A percentile compares a stretch with the other conserved stretches of the same genome.
phyloP scores from a whole-genome alignment of 92 coral and sea anemone species.

The Heliopora coerulea region DNA sequence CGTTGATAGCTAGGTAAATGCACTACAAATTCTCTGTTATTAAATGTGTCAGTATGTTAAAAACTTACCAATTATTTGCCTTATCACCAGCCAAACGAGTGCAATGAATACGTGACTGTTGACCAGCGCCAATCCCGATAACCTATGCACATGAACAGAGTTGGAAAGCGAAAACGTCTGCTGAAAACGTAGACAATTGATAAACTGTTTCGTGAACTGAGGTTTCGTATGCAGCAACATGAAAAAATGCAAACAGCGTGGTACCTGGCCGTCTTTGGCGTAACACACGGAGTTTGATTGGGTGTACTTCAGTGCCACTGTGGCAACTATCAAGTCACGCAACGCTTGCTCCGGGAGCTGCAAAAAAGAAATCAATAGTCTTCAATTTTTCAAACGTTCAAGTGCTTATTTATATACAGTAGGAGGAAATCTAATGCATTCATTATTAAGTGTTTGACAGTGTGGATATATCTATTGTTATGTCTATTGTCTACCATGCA shows the following conservation, averaged over 20 bases:
- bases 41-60: neutral
- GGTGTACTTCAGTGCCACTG: constrained; percentile 90
- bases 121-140: constrained; percentile 98
- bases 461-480: too few species aligned
- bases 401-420: too few species aligned
- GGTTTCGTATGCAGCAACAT: neutral
- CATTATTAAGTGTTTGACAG: too few species aligned
- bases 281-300: constrained; percentile 98
- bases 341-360: constrained; percentile 82
- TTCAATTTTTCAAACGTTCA: too few species aligned
- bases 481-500: too few species aligned
- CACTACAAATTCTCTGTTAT: too few species aligned
- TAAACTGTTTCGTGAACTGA: neutral
- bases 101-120: constrained; percentile 96
- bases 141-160: constrained; percentile 49
- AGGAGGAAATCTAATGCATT: too few species aligned
- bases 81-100: constrained; percentile 96
- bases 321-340: constrained; percentile 86
- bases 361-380: constrained; percentile 7
- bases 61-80: constrained; percentile 86
- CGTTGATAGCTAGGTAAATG: too few species aligned
- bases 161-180: neutral
- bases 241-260: neutral
- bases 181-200: neutral
- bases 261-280: constrained; percentile 95